A percentile compares a stretch with the other conserved stretches of the same genome.
Evolutionary conservation across 2,113 vertebrate genomes (phyloP).

Genomic region (Lampris incognitus): DNA sequence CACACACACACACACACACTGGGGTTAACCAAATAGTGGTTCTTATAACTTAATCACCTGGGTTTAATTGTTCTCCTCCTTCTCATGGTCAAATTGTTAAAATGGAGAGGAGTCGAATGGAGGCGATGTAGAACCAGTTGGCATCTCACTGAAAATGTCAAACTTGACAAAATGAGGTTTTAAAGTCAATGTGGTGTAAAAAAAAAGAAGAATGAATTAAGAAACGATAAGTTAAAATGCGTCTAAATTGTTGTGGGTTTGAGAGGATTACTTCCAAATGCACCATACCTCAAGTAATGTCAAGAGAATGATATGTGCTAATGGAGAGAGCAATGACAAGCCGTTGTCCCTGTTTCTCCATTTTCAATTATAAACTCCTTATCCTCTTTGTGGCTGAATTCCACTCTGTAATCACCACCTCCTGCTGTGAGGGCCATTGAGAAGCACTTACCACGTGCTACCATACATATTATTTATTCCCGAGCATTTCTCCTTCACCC

Average conservation of each 20-base stretch:
- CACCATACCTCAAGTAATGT: not conserved
- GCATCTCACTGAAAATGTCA: no score
- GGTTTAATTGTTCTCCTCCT: slow-evolving; percentile 31
- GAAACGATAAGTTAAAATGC: no score
- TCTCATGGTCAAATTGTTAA: slow-evolving; percentile 59
- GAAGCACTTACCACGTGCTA: slow-evolving; percentile 66
- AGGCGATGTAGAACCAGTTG: not conserved
- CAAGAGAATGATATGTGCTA: not conserved
- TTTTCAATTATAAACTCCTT: slow-evolving; percentile 27
- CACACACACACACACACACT: slow-evolving; percentile 38
- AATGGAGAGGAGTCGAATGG: not conserved
- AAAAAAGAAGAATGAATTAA: slow-evolving; percentile 5
- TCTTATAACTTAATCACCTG: no score
- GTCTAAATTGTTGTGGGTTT: no score
- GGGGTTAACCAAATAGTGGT: no score
- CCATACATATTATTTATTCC: slow-evolving; percentile 83
- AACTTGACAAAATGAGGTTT: not conserved
- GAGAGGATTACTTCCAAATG: not conserved
- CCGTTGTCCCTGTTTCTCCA: slow-evolving; percentile 16
- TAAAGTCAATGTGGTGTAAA: slow-evolving; percentile 21
- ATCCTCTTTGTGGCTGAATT: slow-evolving; percentile 40
- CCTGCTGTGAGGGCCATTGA: slow-evolving; percentile 72
- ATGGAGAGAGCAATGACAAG: slow-evolving; percentile 14
- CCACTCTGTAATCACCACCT: slow-evolving; percentile 62
- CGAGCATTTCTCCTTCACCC: slow-evolving; percentile 54